Percentiles rank a stretch among this genome's conserved stretches.
These are phyloP conservation scores for Iphiclides podalirius DNA, from an alignment of 2,888 invertebrate species.

Conservation along the genomic window DNA sequence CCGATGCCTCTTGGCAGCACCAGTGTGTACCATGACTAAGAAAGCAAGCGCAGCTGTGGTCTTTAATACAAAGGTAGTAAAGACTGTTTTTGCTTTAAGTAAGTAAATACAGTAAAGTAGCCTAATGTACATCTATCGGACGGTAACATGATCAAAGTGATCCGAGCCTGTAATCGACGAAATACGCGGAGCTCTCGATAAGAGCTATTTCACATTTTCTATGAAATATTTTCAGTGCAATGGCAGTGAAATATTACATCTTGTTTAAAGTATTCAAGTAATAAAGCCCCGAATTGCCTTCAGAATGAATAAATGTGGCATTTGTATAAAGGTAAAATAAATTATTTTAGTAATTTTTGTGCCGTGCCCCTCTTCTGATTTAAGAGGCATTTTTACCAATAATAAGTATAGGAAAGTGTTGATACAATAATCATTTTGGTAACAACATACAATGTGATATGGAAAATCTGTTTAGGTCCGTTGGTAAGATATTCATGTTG, in stretches of 20 bases:
- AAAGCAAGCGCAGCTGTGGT: neutral
- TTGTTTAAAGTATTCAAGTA: too few relatives aligned
- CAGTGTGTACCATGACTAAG: neutral
- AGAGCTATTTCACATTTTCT: constrained; percentile 12
- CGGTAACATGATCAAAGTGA: constrained; percentile 58
- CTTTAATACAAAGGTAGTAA: neutral
- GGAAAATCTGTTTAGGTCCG: too few relatives aligned
- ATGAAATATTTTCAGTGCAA: constrained; percentile 2
- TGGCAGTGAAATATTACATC: neutral
- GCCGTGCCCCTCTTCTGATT: too few relatives aligned
- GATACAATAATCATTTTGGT: too few relatives aligned
- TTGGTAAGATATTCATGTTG: constrained; percentile 11
- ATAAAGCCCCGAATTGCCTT: too few relatives aligned
- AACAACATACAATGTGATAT: too few relatives aligned
- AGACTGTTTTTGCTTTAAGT: neutral
- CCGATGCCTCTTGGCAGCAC: constrained; percentile 36
- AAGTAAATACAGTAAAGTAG: constrained; percentile 11
- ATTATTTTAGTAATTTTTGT: too few relatives aligned
- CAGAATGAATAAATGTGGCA: too few relatives aligned
- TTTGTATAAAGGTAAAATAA: too few relatives aligned
- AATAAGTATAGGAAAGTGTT: too few relatives aligned
- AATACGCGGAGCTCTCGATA: constrained; percentile 18
- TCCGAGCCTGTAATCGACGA: constrained; percentile 42
- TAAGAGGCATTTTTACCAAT: too few relatives aligned
- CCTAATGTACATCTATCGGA: constrained; percentile 36